These are phyloP conservation scores for Leptinotarsa haldemani DNA, from an alignment of 2,888 invertebrate species.

Conservation along the genomic window DNA sequence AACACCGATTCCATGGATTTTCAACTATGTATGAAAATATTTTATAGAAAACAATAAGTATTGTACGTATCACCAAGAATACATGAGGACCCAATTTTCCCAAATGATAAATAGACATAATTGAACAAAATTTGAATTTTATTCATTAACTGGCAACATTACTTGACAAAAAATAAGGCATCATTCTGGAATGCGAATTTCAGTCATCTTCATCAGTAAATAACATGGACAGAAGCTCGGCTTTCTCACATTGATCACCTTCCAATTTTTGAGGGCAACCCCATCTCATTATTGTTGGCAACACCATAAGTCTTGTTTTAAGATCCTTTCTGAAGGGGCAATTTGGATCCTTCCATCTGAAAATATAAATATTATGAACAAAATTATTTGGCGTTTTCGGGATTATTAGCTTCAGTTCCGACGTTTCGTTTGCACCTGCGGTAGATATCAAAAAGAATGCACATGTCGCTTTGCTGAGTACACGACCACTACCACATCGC, in stretches of 20 bases:
- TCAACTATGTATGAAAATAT: no score
- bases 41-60: no score
- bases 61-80: not conserved
- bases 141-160: not conserved
- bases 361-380: slow-evolving; percentile 49
- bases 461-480: no score
- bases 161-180: not conserved
- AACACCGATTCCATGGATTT: no score
- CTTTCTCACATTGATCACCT: slow-evolving; percentile 80
- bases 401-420: not conserved
- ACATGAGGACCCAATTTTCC: not conserved
- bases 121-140: not conserved
- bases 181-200: slow-evolving; percentile 4
- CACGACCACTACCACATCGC: no score
- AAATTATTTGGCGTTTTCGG: not conserved
- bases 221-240: slow-evolving; percentile 82
- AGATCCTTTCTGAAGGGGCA: slow-evolving; percentile 85
- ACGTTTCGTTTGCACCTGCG: not conserved
- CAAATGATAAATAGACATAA: not conserved
- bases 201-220: slow-evolving; percentile 74
- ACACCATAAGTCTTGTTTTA: slow-evolving; percentile 77
- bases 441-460: not conserved
- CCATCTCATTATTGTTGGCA: slow-evolving; percentile 87
- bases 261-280: slow-evolving; percentile 81
- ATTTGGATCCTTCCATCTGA: slow-evolving; percentile 85